Percentiles rank a stretch among this genome's conserved stretches.
These are phyloP conservation scores for Bryconaethiops microstoma DNA, from an alignment of 2,797 vertebrate genomes.

Conservation along the genomic window DNA sequence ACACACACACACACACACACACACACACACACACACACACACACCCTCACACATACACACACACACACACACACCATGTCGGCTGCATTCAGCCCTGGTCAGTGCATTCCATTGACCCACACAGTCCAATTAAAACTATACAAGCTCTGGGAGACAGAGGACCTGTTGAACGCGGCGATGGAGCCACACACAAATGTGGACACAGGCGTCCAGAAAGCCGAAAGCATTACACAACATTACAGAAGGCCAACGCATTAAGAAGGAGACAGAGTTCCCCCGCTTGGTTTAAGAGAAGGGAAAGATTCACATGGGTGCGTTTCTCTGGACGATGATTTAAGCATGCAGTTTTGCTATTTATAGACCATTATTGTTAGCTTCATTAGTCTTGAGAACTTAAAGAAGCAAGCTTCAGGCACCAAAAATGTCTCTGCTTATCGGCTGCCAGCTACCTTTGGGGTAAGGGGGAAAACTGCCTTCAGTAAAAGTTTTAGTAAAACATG, in stretches of 20 bases:
- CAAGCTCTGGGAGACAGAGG: constrained; percentile 5
- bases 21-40: constrained; percentile 3
- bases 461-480: not conserved
- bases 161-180: not conserved
- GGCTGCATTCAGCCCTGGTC: constrained; percentile 11
- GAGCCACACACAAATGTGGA: not conserved
- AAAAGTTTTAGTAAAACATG: not conserved
- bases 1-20: no score
- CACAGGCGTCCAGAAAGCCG: not conserved
- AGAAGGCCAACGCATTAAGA: constrained; percentile 10
- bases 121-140: constrained; percentile 38
- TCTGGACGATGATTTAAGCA: not conserved
- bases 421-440: no score
- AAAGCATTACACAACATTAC: not conserved
- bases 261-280: not conserved
- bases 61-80: constrained; percentile 1
- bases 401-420: not conserved
- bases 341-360: not conserved
- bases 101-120: constrained; percentile 10
- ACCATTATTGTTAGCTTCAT: not conserved
- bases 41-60: constrained; percentile 19
- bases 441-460: not conserved
- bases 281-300: not conserved
- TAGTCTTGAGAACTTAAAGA: not conserved
- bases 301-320: not conserved